Conservation (phyloP, 1,140 invertebrate species). For the Phenacoccus solenopsis region DNA sequence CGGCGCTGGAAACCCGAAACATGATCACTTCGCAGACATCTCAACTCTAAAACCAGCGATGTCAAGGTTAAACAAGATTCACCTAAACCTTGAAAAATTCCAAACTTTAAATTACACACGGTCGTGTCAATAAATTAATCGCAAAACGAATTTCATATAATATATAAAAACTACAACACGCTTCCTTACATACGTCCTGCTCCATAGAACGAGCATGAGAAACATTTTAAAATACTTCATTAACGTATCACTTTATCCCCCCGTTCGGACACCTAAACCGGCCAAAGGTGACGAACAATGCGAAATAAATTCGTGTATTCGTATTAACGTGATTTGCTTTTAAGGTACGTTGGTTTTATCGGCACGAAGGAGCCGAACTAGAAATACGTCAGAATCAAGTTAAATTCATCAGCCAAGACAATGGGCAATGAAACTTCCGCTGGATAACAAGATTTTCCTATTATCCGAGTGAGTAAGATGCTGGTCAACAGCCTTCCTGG, state of each 20-base stretch:
- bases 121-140: neutral
- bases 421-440: constrained; percentile 12
- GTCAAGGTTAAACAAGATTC: neutral
- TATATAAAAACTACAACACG: neutral
- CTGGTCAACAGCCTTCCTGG: constrained; percentile 4
- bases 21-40: neutral
- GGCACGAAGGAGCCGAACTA: neutral
- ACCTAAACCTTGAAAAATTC: neutral
- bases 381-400: neutral
- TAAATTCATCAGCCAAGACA: constrained; percentile 8
- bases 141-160: too few relatives aligned
- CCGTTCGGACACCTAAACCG: neutral
- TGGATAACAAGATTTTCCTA: constrained; percentile 15
- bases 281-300: neutral
- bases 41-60: neutral
- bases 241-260: neutral
- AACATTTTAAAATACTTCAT: neutral
- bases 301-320: neutral
- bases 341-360: neutral
- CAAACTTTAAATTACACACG: neutral
- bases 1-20: too few relatives aligned
- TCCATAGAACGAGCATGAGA: neutral
- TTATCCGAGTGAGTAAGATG: constrained; percentile 4
- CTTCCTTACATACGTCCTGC: neutral
- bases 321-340: neutral